These are phyloP conservation scores for Magallana ariakensis DNA, from an alignment of 1,140 invertebrate species.

Conservation along the genomic window DNA sequence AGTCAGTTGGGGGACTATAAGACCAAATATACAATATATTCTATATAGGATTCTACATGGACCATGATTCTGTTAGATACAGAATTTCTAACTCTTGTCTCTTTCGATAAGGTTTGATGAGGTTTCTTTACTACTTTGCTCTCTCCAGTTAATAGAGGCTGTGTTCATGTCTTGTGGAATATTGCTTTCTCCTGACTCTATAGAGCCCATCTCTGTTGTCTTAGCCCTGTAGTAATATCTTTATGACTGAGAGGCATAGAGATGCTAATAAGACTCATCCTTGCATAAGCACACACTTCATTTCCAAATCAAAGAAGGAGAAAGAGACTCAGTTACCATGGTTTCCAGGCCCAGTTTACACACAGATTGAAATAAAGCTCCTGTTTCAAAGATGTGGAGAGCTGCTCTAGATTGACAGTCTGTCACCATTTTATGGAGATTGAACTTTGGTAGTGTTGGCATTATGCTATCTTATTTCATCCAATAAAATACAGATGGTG, in stretches of 20 bases:
- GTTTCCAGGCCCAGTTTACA: background rate
- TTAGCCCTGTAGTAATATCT: no score
- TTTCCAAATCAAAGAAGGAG: background rate
- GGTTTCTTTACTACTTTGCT: no score
- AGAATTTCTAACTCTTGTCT: no score
- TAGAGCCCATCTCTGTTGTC: no score
- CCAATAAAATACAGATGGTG: constrained; percentile 27
- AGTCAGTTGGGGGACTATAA: no score
- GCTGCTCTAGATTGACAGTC: background rate
- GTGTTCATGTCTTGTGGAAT: no score
- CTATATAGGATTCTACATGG: no score
- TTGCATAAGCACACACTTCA: background rate
- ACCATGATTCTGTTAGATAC: no score
- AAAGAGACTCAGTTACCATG: background rate
- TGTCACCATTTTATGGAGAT: constrained; percentile 7
- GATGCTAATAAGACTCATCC: background rate
- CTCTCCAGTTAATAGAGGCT: no score
- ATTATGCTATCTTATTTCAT: constrained; percentile 18
- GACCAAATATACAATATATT: no score
- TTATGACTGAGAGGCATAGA: background rate
- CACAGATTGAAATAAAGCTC: constrained; percentile 1
- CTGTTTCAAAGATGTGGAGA: background rate
- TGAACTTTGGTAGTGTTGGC: background rate
- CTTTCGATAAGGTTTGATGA: no score
- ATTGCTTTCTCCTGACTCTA: no score